Conservation (phyloP, 2,888 invertebrate species). For the Aproaerema taeniolella region DNA sequence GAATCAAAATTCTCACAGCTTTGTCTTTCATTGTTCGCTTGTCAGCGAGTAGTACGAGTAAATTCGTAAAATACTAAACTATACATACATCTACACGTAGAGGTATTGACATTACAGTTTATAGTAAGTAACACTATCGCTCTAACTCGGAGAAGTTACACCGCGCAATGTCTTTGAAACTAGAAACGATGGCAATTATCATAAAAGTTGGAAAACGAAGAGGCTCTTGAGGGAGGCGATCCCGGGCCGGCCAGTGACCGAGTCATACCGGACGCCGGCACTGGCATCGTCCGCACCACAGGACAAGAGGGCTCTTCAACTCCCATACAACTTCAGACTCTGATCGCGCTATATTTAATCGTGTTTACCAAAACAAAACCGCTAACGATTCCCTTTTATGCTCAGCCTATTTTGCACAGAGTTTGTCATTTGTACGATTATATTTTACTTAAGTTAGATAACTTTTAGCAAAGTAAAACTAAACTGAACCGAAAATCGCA, state of each 20-base stretch:
- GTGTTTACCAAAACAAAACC: no score
- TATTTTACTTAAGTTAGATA: no score
- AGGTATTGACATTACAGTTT: slow-evolving; percentile 42
- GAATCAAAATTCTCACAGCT: slow-evolving; percentile 75
- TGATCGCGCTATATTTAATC: no score
- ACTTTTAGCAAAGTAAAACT: no score
- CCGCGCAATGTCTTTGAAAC: no score
- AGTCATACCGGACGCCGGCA: background rate
- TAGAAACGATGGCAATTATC: slow-evolving; percentile 3
- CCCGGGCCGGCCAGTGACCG: background rate
- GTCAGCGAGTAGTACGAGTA: slow-evolving; percentile 67
- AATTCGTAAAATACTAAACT: slow-evolving; percentile 70
- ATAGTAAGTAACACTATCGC: slow-evolving; percentile 36
- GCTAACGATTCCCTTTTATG: no score
- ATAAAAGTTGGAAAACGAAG: background rate
- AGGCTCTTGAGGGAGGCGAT: no score
- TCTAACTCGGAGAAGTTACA: slow-evolving; percentile 25
- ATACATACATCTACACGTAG: slow-evolving; percentile 53
- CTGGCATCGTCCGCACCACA: background rate
- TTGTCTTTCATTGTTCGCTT: slow-evolving; percentile 77
- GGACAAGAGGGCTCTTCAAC: no score
- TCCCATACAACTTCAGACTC: no score
- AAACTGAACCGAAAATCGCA: no score
- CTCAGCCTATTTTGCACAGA: no score
- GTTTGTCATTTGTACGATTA: no score